These are phyloP conservation scores for Neuroterus valhalla DNA, from an alignment of 1,140 invertebrate species.

Conservation along the genomic window DNA sequence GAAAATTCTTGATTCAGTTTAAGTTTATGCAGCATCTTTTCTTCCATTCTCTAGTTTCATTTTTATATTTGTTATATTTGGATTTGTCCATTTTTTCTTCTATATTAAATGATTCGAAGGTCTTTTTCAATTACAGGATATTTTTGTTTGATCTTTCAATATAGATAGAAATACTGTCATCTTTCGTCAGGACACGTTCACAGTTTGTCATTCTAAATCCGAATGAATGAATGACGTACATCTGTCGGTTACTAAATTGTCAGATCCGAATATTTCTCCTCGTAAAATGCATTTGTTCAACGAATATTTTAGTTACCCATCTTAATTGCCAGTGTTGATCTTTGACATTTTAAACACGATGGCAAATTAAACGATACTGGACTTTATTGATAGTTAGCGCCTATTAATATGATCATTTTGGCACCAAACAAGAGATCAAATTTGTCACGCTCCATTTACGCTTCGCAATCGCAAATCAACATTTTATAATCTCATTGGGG, in stretches of 20 bases:
- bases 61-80: too few relatives aligned
- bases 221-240: too few relatives aligned
- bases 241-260: neutral
- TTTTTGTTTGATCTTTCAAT: too few relatives aligned
- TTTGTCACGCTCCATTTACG: constrained; percentile 21
- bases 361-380: constrained; percentile 27
- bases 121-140: too few relatives aligned
- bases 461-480: neutral
- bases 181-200: too few relatives aligned
- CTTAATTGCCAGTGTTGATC: constrained; percentile 15
- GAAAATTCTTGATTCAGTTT: too few relatives aligned
- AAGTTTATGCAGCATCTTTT: too few relatives aligned
- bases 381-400: constrained; percentile 15
- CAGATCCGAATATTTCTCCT: neutral
- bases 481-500: constrained; percentile 9
- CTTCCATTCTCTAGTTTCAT: too few relatives aligned
- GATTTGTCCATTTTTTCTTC: too few relatives aligned
- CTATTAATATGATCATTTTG: constrained; percentile 11
- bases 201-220: too few relatives aligned
- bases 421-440: constrained; percentile 19
- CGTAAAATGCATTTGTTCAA: neutral
- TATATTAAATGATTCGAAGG: too few relatives aligned
- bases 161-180: too few relatives aligned
- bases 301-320: constrained; percentile 6
- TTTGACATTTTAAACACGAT: constrained; percentile 23